A percentile compares a stretch with the other conserved stretches of the same genome.
Evolutionary conservation across 2,888 invertebrate species (phyloP).

Genomic region (Epinotia nisella): DNA sequence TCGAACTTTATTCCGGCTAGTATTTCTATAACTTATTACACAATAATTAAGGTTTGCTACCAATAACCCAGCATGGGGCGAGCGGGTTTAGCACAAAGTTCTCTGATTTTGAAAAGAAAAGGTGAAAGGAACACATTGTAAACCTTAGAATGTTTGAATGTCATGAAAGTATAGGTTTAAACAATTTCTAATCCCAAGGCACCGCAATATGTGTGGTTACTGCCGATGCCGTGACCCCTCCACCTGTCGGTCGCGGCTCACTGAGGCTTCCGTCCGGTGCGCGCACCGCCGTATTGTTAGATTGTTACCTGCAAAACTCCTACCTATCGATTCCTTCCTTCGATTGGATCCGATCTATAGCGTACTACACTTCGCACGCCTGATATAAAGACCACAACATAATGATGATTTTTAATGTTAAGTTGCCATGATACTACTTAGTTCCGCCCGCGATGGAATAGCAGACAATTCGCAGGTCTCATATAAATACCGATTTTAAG

Average conservation of each 20-base stretch:
- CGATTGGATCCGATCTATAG: too few species aligned
- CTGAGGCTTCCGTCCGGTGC: conserved; percentile 45
- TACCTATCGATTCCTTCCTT: too few species aligned
- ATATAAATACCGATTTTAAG: background rate
- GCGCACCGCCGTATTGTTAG: too few species aligned
- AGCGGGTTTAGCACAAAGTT: background rate
- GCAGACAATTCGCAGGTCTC: background rate
- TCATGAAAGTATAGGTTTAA: background rate
- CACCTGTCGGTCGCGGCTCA: conserved; percentile 61
- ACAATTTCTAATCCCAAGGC: conserved; percentile 4
- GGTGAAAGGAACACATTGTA: background rate
- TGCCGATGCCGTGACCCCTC: conserved; percentile 39
- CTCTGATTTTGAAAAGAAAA: background rate
- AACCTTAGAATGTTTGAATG: background rate
- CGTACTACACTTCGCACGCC: background rate
- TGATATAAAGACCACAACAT: too few species aligned
- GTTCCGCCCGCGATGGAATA: too few species aligned
- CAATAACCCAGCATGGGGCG: background rate
- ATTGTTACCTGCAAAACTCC: background rate
- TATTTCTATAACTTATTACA: background rate
- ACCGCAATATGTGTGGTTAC: conserved; percentile 1
- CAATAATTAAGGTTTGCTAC: background rate
- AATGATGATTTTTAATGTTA: too few species aligned
- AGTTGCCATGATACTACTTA: too few species aligned
- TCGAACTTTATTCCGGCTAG: background rate